Percentiles rank a stretch among this genome's conserved stretches.
Evolutionary conservation across 2,797 vertebrate genomes (phyloP).

Genomic region (Tenualosa ilisha): DNA sequence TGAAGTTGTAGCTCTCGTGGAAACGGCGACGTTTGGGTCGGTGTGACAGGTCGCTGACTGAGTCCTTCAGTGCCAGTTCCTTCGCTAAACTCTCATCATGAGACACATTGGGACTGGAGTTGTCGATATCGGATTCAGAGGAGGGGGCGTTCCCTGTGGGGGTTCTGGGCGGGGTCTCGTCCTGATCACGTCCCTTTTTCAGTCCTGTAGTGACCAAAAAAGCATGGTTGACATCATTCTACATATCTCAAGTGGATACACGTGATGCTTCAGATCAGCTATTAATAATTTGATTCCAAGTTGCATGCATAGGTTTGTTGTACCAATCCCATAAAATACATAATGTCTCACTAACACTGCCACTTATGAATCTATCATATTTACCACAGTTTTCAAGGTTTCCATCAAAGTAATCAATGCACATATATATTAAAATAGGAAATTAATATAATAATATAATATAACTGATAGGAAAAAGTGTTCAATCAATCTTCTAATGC

Average conservation of each 20-base stretch:
- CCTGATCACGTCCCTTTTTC: conserved; percentile 83
- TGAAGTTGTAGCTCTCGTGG: conserved; percentile 99
- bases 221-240: not conserved
- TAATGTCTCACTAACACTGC: not conserved
- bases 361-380: not conserved
- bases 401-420: too few species aligned
- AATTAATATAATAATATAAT: too few species aligned
- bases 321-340: not conserved
- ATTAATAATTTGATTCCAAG: too few species aligned
- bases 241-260: not conserved
- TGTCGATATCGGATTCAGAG: conserved; percentile 94
- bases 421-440: too few species aligned
- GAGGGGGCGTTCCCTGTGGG: conserved; percentile 92
- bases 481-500: too few species aligned
- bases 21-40: conserved; percentile 94
- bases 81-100: conserved; percentile 93
- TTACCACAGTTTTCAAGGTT: too few species aligned
- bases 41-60: conserved; percentile 91
- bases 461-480: too few species aligned
- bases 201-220: conserved; percentile 66
- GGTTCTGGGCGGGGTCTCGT: conserved; percentile 92
- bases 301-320: not conserved
- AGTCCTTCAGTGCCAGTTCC: conserved; percentile 94
- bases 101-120: conserved; percentile 88
- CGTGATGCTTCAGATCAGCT: not conserved